Base-by-base conservation (phyloP, 2,888 invertebrate species). In the Agriopis aurantiaria region DNA sequence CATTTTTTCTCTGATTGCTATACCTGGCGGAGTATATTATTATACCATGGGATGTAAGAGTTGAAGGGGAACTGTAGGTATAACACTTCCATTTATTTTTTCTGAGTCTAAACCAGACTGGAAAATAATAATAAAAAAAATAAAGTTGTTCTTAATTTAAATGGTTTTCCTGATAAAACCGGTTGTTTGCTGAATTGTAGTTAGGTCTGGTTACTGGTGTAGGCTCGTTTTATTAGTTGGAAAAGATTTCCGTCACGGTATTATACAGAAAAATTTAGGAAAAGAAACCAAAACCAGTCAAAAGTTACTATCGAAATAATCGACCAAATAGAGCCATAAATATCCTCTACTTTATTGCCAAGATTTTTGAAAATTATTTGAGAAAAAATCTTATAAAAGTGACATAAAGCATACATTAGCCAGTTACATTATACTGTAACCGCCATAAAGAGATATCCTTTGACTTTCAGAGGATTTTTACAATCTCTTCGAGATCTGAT, bases 361-460 rank as follows among this genome's bases (percentile, higher is more conserved):
- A 48, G 3, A 6, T 48, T 12, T 48, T 48, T 12, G 2, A n/a
- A n/a, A 48, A 48, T 12, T 6, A 12, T 48, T n/a, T n/a, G 5
- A 12, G 6, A n/a, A 48, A 7, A n/a, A 48, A 12, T 12, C 2
- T 48, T n/a, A 48, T 48, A n/a, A 48, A 11, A n/a, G 48, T 7
- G 4, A 48, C 48, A 48, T 6, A 3, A 48, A n/a, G 64, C 11
- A 60, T 56, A 65, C 60, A 65, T 56, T 60, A 61, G n/a, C 60
- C 51, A 17, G 69, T 70, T 73, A 85, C 86, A 91, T 92, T 92
- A 92, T 91, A 82, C 91, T 76, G 81, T 75, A 75, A 72, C 79
- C 77, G 88, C 88, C 82, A 92, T 93, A 91, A 93, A 92, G 88
- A 75, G 49, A 78, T 77, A 92, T 91, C 91, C 90, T 80, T 82